Conservation (phyloP, 2,113 vertebrate species). For the Phyllostomus hastatus region DNA sequence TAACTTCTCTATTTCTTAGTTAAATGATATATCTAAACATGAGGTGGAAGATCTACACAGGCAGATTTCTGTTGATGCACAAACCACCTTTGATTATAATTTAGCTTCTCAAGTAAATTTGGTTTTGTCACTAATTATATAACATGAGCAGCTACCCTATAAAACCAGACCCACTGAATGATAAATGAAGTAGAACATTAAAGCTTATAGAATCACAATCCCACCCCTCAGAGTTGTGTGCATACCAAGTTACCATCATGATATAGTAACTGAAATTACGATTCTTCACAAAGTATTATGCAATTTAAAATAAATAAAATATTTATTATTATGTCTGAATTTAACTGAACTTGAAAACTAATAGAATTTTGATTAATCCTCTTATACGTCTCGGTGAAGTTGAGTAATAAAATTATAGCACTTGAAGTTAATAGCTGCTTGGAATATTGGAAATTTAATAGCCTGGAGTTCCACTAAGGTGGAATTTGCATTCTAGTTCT, state of each 20-base stretch:
- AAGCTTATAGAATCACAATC: background rate
- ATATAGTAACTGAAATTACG: background rate
- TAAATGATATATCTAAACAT: no score
- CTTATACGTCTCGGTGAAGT: background rate
- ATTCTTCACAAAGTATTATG: background rate
- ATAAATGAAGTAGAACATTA: background rate
- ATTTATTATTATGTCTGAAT: background rate
- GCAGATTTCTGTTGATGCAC: no score
- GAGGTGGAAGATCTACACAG: no score
- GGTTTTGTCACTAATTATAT: background rate
- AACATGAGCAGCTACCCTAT: background rate
- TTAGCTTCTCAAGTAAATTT: background rate
- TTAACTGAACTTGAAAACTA: background rate
- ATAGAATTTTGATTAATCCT: background rate
- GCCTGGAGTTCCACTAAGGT: background rate
- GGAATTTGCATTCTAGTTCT: background rate
- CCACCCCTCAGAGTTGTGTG: background rate
- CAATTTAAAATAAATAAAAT: background rate
- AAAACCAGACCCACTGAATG: background rate
- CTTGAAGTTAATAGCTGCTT: background rate
- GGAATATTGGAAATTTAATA: background rate
- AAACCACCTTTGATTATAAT: no score
- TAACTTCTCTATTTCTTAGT: no score
- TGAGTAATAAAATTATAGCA: background rate
- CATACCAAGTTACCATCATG: background rate